Evolutionary conservation across 1,140 invertebrate species (phyloP), one percentile per base, ranked within the genome.

Genomic region (Papilio dardanus): DNA sequence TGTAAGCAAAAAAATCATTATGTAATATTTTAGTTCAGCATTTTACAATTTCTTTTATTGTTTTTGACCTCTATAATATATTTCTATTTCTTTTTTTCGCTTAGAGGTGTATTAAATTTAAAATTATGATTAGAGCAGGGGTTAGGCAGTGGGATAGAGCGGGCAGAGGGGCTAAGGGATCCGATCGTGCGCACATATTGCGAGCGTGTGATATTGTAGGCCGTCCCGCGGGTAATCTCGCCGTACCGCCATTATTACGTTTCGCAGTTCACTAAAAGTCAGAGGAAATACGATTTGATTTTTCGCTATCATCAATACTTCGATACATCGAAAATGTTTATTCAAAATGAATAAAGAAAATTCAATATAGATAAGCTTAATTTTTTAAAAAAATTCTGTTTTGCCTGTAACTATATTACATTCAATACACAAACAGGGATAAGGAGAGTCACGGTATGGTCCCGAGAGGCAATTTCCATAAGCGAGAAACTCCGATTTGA

Each of bases 361-460:
- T 62, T 62, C 54, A 62, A 62, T 58, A 58, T 58, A 54, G 12
- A 16, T 7, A 10, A 2, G 7, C 4, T 4, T 46, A 46, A 4
- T 50, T 50, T 21, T 50, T 50, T 58, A 74, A 76, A 40, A 76
- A 31, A 21, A 65, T n/a, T n/a, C n/a, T n/a, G n/a, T n/a, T n/a
- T n/a, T n/a, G n/a, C n/a, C n/a, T n/a, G n/a, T n/a, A n/a, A n/a
- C n/a, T n/a, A n/a, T n/a, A n/a, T n/a, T n/a, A n/a, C n/a, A n/a
- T n/a, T n/a, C n/a, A n/a, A n/a, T n/a, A n/a, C n/a, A n/a, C n/a
- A n/a, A n/a, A n/a, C n/a, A n/a, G n/a, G n/a, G n/a, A n/a, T n/a
- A n/a, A n/a, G n/a, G n/a, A n/a, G n/a, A n/a, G n/a, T n/a, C n/a
- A n/a, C n/a, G n/a, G n/a, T n/a, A n/a, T n/a, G n/a, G n/a, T n/a